Percentiles rank a stretch among this genome's conserved stretches.
phyloP scores from a whole-genome alignment of 2,888 invertebrate species.

The Tinea trinotella region DNA sequence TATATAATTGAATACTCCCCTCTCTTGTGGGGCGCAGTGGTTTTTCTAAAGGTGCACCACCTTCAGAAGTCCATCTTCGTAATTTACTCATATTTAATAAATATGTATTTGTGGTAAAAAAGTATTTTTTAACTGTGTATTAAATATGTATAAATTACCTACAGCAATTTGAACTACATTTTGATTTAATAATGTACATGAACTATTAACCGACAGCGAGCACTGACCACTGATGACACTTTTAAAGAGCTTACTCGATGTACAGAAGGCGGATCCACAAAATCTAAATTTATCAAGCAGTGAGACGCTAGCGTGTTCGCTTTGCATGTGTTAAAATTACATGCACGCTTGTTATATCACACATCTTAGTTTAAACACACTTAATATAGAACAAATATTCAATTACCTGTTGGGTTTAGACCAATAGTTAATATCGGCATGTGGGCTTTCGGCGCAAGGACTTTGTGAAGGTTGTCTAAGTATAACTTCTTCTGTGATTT shows the following conservation, averaged over 20 bases:
- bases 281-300: slow-evolving; percentile 64
- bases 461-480: slow-evolving; percentile 5
- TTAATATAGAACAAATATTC: slow-evolving; percentile 22
- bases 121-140: not conserved
- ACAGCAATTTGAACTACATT: not conserved
- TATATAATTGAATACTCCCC: slow-evolving; percentile 79
- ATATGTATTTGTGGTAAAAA: not conserved
- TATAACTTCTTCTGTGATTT: slow-evolving; percentile 25
- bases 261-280: slow-evolving; percentile 56
- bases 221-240: slow-evolving; percentile 67
- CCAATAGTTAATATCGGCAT: slow-evolving; percentile 48
- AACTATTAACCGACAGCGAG: slow-evolving; percentile 65
- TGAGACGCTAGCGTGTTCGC: slow-evolving; percentile 63
- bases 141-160: not conserved
- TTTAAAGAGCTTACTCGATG: slow-evolving; percentile 65
- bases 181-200: slow-evolving; percentile 35
- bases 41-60: slow-evolving; percentile 74
- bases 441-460: slow-evolving; percentile 26
- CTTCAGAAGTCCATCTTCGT: slow-evolving; percentile 79
- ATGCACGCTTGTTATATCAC: slow-evolving; percentile 51
- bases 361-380: slow-evolving; percentile 25
- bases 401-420: slow-evolving; percentile 66
- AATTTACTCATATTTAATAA: slow-evolving; percentile 58
- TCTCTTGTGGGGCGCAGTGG: slow-evolving; percentile 79
- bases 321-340: slow-evolving; percentile 52